phyloP scores from a whole-genome alignment of 2,797 vertebrate genomes.

The Echeneis naucrates region DNA sequence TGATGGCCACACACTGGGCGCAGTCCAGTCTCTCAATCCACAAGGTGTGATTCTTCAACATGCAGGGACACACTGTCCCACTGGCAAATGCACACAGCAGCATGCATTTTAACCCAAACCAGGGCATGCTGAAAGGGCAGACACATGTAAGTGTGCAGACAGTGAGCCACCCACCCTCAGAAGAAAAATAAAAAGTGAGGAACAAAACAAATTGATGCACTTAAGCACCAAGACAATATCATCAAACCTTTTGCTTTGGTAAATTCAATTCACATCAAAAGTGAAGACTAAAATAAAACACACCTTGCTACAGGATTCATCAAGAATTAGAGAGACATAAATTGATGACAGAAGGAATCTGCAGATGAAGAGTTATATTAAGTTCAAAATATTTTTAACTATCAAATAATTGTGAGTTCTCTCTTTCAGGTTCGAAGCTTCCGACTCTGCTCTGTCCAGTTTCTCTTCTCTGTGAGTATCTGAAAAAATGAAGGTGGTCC shows the following conservation, averaged over 20 bases:
- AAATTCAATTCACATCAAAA: neutral
- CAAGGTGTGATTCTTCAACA: conserved; percentile 87
- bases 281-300: conserved; percentile 6
- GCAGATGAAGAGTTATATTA: neutral
- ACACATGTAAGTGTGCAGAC: neutral
- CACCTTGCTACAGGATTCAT: conserved; percentile 10
- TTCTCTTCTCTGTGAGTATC: conserved; percentile 36
- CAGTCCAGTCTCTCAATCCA: conserved; percentile 89
- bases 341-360: neutral
- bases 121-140: conserved; percentile 75
- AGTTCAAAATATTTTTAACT: neutral
- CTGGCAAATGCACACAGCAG: conserved; percentile 79
- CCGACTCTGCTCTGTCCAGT: neutral
- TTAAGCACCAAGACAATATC: no score
- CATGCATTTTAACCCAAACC: conserved; percentile 69
- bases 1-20: conserved; percentile 89
- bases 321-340: conserved; percentile 2
- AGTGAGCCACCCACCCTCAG: neutral
- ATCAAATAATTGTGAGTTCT: neutral
- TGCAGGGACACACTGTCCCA: conserved; percentile 80
- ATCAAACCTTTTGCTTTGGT: neutral
- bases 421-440: neutral
- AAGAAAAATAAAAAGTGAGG: neutral
- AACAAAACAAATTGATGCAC: neutral
- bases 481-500: conserved; percentile 29